Evolutionary conservation across 2,888 invertebrate genomes (phyloP).

Genomic region (Aethes cnicana): DNA sequence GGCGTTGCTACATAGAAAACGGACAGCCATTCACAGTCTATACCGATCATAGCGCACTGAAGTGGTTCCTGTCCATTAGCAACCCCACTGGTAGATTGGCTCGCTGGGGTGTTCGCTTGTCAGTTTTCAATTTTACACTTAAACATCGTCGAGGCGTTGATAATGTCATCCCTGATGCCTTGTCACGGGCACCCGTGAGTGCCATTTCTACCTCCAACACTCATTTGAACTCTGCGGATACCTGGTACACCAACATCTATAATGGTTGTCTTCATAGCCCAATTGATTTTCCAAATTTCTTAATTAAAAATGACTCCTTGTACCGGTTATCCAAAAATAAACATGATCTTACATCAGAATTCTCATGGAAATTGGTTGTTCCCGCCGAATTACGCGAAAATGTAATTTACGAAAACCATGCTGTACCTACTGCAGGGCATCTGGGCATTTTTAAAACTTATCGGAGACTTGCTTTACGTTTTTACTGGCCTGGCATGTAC

Average conservation of each 20-base stretch:
- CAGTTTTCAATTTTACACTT: no score
- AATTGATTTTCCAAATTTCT: neutral
- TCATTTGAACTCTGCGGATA: no score
- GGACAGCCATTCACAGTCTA: neutral
- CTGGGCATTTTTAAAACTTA: conserved; percentile 34
- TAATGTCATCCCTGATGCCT: no score
- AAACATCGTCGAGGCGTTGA: no score
- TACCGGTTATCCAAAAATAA: no score
- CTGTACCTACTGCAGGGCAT: conserved; percentile 33
- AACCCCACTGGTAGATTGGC: no score
- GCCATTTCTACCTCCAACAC: no score
- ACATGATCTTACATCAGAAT: neutral
- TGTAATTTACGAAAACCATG: conserved; percentile 6
- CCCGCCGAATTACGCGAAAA: neutral
- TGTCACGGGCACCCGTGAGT: no score
- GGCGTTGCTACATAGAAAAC: neutral
- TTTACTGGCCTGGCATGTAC: neutral
- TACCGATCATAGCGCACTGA: no score
- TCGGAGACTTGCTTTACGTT: conserved; percentile 21
- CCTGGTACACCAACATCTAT: no score
- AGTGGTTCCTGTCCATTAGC: no score
- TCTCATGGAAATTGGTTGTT: neutral
- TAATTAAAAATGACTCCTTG: neutral
- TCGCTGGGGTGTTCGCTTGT: no score
- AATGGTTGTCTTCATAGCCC: neutral